Evolutionary conservation across 1,140 invertebrate genomes (phyloP).

Genomic region (Colletes latitarsis): DNA sequence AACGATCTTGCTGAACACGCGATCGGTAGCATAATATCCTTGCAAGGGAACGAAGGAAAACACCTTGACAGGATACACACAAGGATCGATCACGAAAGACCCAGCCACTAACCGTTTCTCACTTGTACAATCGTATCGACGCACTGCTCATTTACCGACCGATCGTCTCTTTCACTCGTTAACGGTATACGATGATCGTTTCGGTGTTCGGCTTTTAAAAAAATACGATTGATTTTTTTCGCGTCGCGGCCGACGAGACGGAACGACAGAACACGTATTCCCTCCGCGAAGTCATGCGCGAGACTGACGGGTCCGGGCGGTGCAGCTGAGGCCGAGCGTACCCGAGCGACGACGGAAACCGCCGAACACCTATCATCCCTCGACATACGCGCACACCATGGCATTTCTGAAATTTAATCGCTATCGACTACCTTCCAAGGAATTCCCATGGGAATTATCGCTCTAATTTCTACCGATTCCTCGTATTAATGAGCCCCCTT

Average conservation of each 20-base stretch:
- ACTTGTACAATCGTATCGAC: conserved; percentile 14
- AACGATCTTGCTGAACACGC: conserved; percentile 45
- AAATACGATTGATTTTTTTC: conserved; percentile 53
- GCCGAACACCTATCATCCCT: conserved; percentile 58
- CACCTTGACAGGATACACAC: conserved; percentile 55
- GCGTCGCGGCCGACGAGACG: conserved; percentile 24
- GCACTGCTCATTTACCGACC: conserved; percentile 31
- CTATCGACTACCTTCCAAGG: conserved; percentile 26
- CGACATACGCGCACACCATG: not conserved
- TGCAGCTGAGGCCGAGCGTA: conserved; percentile 62
- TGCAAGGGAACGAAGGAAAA: conserved; percentile 36
- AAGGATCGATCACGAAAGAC: conserved; percentile 58
- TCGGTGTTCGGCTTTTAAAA: conserved; percentile 1
- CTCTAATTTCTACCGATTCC: not conserved
- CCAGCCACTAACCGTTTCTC: conserved; percentile 36
- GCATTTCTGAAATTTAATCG: conserved; percentile 43
- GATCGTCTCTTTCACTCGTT: not conserved
- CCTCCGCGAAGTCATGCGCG: conserved; percentile 61
- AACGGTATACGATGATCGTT: conserved; percentile 1
- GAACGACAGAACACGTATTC: conserved; percentile 38
- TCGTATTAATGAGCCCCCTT: not conserved
- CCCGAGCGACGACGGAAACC: conserved; percentile 57
- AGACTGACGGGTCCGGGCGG: conserved; percentile 71
- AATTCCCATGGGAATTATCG: conserved; percentile 7
- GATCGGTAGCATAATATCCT: conserved; percentile 59